Base-by-base conservation (phyloP, 2,113 vertebrate genomes). In the Anolis carolinensis region DNA sequence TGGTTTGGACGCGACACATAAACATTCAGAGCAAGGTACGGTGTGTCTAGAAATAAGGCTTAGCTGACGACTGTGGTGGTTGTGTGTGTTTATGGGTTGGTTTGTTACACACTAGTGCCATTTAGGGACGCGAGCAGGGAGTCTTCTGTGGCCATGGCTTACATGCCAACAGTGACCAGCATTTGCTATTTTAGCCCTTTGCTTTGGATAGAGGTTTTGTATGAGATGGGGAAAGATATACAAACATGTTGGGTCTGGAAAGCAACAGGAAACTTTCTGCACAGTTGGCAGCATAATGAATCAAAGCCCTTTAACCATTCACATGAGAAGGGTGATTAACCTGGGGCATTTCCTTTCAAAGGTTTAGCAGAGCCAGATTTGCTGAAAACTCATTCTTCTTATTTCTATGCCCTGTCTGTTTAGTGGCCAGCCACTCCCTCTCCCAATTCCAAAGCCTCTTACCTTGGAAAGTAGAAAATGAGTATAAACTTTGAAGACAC, bases 201-300 rank as follows among this genome's bases (percentile, higher is more conserved):
- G 32, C 52, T 89, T 85, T 92, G 85, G 86, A 90, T 25, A 55
- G 82, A 89, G 79, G 36, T 88, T 88, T 86, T 93, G 63, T 92
- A 91, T 86, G 89, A 78, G 4, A 55, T 72, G 27, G 34, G 34
- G 75, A 44, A 93, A 91, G 84, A 87, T 30, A 89, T 3, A 86
- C 81, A 92, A 91, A 86, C 63, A 10, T 3, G n/a, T 70, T 62
- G 59, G 23, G 65, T 0, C 55, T 80, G 86, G 48, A 88, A 91
- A 83, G 82, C 36, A 10, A 76, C 72, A 68, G 68, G 83, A 81
- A 93, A 63, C 59, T 25, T 75, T 85, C 16, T 74, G 2, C 44
- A 84, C 70, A 62, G 27, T 48, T 32, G 48, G 76, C 32, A 23
- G 21, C 25, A 68, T 32, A 70, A 76, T 80, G 86, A 90, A 76